Percentiles rank a stretch among this genome's conserved stretches.
Evolutionary conservation across 2,888 invertebrate genomes (phyloP).

Genomic region (Enoplolaimus lenunculus): DNA sequence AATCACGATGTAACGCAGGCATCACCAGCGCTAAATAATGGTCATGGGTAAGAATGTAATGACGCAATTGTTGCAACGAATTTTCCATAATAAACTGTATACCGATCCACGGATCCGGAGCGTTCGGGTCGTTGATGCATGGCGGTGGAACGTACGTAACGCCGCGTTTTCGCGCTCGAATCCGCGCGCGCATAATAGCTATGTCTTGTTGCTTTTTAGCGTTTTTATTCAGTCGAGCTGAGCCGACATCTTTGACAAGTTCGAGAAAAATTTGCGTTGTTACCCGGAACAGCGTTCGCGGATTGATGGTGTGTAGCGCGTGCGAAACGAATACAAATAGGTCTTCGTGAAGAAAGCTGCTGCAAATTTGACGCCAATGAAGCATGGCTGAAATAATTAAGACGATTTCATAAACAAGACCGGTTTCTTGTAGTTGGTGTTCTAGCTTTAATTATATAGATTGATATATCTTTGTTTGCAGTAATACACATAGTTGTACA

Average conservation of each 20-base stretch:
- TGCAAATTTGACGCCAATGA: background rate
- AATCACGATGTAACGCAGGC: background rate
- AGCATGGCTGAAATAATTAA: background rate
- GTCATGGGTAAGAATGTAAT: background rate
- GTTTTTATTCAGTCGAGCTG: background rate
- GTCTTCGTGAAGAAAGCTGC: background rate
- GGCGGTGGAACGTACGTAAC: background rate
- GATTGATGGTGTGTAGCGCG: background rate
- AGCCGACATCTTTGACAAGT: background rate
- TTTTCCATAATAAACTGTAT: background rate
- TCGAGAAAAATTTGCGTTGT: background rate
- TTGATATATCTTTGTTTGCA: too few relatives aligned
- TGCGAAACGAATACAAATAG: background rate
- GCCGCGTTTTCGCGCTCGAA: background rate
- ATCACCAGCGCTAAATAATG: background rate
- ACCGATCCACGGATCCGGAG: background rate
- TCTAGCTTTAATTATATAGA: too few relatives aligned
- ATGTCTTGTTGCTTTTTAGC: background rate
- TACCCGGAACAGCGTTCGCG: background rate
- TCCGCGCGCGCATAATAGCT: background rate
- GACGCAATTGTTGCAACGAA: background rate
- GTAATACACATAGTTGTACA: too few relatives aligned
- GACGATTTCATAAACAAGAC: background rate
- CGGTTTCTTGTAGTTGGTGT: too few relatives aligned
- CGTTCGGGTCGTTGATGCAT: background rate